Evolutionary conservation across 2,888 invertebrate genomes (phyloP), one percentile per base, ranked within the genome.

Genomic region (Myopa testacea): DNA sequence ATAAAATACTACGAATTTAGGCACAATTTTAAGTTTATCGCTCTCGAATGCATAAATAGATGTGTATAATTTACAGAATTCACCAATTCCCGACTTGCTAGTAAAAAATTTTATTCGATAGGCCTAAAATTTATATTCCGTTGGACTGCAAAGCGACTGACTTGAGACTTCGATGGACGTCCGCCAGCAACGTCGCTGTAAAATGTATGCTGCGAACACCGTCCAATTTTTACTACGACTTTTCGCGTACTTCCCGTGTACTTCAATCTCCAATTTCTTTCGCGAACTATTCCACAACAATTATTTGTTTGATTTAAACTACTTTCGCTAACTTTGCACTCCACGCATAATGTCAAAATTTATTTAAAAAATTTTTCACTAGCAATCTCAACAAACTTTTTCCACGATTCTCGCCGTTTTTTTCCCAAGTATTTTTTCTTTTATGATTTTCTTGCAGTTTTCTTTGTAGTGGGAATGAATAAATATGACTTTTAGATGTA

Each of bases 341-440:
- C 82, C 86, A 83, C 82, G 82, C 87, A 87, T 86, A 84, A 86
- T 87, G 86, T 83, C 84, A 85, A 87, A 86, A 83, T 82, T 82
- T 82, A 83, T 83, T 80, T 80, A 80, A 75, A 82, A 82, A 82
- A 85, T 84, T 86, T 85, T 82, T 74, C 78, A 78, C 75, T 73
- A 80, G 81, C 84, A 84, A 81, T 82, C 83, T 82, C 83, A 82
- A 84, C 83, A 85, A 84, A 83, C 81, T 77, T 85, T 84, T 84
- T 85, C 83, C 81, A 82, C 82, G 80, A 82, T 82, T 87, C 85
- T 85, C 84, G 82, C 84, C 82, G 83, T 86, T 81, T 79, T 80
- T 79, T 81, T 79, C 26, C 26, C 16, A 65, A 38, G 34, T 65
- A 52, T 74, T 63, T 76, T 72, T 74, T 63, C 72, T 77, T 63